Conservation (phyloP, 2,888 invertebrate species). For the Biston stratarius region DNA sequence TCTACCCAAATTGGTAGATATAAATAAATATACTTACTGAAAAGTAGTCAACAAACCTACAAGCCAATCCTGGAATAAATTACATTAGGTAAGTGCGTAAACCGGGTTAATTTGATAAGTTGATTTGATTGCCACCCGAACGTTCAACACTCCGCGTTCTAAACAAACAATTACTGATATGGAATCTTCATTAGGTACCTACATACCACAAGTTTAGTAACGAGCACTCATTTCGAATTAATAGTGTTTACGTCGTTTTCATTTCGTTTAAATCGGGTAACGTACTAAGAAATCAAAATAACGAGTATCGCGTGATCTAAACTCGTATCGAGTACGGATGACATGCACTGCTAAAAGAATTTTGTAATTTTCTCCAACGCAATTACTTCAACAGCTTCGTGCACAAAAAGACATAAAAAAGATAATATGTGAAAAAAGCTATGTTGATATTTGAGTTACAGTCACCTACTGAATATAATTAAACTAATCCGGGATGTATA, state of each 20-base stretch:
- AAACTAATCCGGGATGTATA: no score
- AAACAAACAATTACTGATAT: conserved; percentile 48
- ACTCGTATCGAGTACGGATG: conserved; percentile 56
- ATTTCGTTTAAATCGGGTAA: conserved; percentile 66
- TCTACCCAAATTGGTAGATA: background rate
- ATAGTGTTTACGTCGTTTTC: conserved; percentile 71
- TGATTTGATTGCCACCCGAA: conserved; percentile 48
- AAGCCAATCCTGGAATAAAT: conserved; percentile 33
- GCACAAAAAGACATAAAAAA: conserved; percentile 10
- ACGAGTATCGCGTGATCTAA: conserved; percentile 71
- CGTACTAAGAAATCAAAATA: conserved; percentile 78
- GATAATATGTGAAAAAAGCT: background rate
- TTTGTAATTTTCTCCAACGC: conserved; percentile 61
- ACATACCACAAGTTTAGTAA: conserved; percentile 33
- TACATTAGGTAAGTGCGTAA: conserved; percentile 33
- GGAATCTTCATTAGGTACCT: conserved; percentile 43
- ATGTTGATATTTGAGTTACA: background rate
- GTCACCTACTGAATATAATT: background rate
- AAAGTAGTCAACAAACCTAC: background rate
- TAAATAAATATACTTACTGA: background rate
- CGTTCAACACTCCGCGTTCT: conserved; percentile 44
- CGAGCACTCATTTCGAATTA: conserved; percentile 65
- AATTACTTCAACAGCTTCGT: conserved; percentile 50
- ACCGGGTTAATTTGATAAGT: conserved; percentile 42
- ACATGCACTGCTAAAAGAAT: conserved; percentile 62